Evolutionary conservation across 2,113 vertebrate genomes (phyloP).

Genomic region (Xenotilapia longispinis): DNA sequence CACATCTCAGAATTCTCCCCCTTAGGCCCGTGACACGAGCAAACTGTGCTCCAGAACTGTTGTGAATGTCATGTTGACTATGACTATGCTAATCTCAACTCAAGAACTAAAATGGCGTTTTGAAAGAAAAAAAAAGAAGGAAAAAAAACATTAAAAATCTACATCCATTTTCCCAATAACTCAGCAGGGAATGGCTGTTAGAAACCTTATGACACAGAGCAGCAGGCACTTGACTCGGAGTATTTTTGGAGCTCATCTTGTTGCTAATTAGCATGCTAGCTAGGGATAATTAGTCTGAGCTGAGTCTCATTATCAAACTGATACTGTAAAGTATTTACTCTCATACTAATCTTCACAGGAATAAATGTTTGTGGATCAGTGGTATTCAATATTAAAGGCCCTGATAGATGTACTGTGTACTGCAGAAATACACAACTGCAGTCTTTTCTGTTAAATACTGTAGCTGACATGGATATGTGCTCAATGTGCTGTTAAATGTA

Average conservation of each 20-base stretch:
- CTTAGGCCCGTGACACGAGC: not conserved
- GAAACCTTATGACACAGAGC: not conserved
- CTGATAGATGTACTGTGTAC: not conserved
- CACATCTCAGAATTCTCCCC: not conserved
- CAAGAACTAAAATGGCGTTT: not conserved
- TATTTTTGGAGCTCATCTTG: not conserved
- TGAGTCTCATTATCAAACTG: not conserved
- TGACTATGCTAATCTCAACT: not conserved
- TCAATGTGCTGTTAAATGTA: not conserved
- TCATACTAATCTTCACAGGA: not conserved
- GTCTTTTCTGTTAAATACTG: not conserved
- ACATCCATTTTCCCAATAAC: not conserved
- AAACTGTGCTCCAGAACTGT: not conserved
- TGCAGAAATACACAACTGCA: not conserved
- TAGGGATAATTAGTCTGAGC: not conserved
- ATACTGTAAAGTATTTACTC: not conserved
- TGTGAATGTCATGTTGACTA: not conserved
- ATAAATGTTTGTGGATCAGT: not conserved
- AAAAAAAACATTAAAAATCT: not conserved
- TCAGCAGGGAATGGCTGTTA: not conserved
- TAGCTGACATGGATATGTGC: not conserved
- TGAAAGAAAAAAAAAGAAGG: not conserved
- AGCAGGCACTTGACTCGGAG: not conserved
- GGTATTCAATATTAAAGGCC: not conserved
- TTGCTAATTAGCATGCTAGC: slow-evolving; percentile 4